phyloP scores from a whole-genome alignment of 2,888 invertebrate genomes.

The Andrena trimmerana region DNA sequence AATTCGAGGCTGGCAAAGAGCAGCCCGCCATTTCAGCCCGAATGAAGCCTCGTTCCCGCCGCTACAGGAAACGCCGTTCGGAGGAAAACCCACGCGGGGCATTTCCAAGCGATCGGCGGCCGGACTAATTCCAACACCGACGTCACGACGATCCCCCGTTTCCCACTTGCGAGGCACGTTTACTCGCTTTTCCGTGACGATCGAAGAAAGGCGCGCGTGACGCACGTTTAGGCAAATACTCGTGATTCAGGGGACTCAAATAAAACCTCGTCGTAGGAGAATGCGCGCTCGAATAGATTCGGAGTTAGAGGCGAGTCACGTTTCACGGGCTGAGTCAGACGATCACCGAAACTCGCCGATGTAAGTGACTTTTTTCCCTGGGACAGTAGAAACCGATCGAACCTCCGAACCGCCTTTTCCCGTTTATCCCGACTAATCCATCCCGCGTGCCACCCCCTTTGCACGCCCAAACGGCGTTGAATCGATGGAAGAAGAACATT shows the following conservation, averaged over 20 bases:
- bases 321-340: conserved; percentile 28
- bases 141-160: not conserved
- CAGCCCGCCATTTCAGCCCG: not conserved
- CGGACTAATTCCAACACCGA: conserved; percentile 3
- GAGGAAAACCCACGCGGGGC: not conserved
- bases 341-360: conserved; percentile 7
- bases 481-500: not conserved
- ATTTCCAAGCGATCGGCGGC: not conserved
- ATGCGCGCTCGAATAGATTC: conserved; percentile 41
- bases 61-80: not conserved
- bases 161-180: not conserved
- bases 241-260: conserved; percentile 49
- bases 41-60: not conserved
- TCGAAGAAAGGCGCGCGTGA: conserved; percentile 4
- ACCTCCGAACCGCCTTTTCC: not conserved
- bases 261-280: conserved; percentile 15
- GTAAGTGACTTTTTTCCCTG: not conserved
- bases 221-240: conserved; percentile 22
- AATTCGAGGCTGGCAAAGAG: not conserved
- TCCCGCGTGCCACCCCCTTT: too few species aligned
- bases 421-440: not conserved
- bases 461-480: not conserved
- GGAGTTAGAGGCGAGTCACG: conserved; percentile 43
- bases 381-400: not conserved
- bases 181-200: not conserved